These are phyloP conservation scores for Condylura cristata DNA, from an alignment of 2,113 vertebrate species.

Conservation along the genomic window DNA sequence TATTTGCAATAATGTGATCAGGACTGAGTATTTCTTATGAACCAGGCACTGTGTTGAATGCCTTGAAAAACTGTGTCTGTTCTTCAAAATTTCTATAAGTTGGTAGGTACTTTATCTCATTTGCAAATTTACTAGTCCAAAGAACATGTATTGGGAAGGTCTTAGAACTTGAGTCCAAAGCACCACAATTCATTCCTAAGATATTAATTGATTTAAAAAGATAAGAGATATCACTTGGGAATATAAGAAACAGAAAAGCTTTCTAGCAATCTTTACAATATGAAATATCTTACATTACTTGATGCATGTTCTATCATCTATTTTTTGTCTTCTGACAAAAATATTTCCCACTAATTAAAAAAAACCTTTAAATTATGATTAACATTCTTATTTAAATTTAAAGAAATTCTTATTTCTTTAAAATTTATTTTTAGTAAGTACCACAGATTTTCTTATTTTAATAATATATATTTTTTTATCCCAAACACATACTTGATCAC, in stretches of 20 bases:
- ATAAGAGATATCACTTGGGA: background rate
- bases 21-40: background rate
- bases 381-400: background rate
- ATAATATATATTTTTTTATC: background rate
- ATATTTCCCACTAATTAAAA: conserved; percentile 1
- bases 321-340: background rate
- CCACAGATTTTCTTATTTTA: conserved; percentile 5
- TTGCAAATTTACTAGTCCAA: background rate
- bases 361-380: background rate
- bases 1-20: background rate
- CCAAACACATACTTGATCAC: background rate
- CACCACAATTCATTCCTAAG: background rate
- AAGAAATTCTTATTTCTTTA: background rate
- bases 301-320: background rate
- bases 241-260: background rate
- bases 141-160: background rate
- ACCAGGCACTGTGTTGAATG: background rate
- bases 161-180: background rate
- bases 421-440: background rate
- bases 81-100: background rate
- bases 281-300: background rate
- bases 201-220: background rate
- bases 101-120: background rate
- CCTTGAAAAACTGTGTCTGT: background rate
- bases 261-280: background rate